phyloP scores from a whole-genome alignment of 2,888 invertebrate genomes.

The Caenorhabditis sp. region DNA sequence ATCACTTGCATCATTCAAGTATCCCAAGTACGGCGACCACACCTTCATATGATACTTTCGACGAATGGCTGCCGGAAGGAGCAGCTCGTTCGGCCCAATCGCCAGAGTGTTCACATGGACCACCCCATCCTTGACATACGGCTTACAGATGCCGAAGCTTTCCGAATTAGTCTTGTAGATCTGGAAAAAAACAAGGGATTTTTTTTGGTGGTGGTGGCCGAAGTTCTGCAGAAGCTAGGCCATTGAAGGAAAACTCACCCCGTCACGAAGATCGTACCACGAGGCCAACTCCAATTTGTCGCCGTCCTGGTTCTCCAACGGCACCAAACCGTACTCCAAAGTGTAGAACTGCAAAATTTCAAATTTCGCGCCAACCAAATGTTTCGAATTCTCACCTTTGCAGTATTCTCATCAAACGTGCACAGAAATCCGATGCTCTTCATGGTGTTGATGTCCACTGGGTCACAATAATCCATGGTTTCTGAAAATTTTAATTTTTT shows the following conservation, averaged over 20 bases:
- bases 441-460: too few relatives aligned
- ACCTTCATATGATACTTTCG: background rate
- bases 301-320: background rate
- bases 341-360: slow-evolving; percentile 4
- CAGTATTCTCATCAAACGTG: too few relatives aligned
- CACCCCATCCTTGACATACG: background rate
- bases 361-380: background rate
- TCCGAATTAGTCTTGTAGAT: too few relatives aligned
- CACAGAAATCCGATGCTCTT: too few relatives aligned
- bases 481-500: too few relatives aligned
- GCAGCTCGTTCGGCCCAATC: background rate
- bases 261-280: background rate
- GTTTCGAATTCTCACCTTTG: too few relatives aligned
- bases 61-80: background rate
- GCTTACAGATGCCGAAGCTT: background rate
- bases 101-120: background rate
- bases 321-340: background rate
- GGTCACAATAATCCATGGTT: too few relatives aligned
- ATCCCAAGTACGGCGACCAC: background rate
- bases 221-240: too few relatives aligned
- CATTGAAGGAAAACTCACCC: background rate
- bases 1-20: background rate
- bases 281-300: background rate
- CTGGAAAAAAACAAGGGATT: background rate
- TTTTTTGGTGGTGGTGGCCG: too few relatives aligned